Evolutionary conservation across 2,888 invertebrate genomes (phyloP), one percentile per base, ranked within the genome.

Genomic region (Smittia sp.): DNA sequence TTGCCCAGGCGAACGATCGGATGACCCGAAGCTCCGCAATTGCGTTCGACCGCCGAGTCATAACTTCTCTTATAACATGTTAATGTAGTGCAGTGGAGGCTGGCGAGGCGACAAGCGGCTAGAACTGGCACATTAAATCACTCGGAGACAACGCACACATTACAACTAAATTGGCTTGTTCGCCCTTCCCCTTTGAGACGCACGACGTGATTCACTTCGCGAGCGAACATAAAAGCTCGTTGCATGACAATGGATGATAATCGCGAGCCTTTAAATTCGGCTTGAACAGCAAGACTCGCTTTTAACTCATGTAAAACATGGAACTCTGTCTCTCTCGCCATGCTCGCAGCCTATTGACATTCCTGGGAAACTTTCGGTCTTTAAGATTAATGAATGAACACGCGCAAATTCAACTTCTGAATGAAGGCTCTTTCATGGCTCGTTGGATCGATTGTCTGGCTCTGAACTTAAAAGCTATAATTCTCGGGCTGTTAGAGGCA

Each of bases 221-320:
- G 18, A n/a, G n/a, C n/a, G n/a, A n/a, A 62, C 7, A 62, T 24
- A 18, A 62, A 62, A 62, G 20, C 18, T 52, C 62, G 4, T 24
- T 62, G 24, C 62, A 62, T 62, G 62, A 62, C 62, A 62, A 62
- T 62, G 62, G 20, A 22, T 18, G 20, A 62, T 22, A 62, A 62
- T 62, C 62, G 24, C 24, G 62, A 62, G 20, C 9, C 7, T 62
- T 62, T 62, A n/a, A 18, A 62, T 62, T 18, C 24, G 20, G 22
- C 18, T 54, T 15, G 54, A n/a, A n/a, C n/a, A n/a, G n/a, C n/a
- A 52, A 4, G 13, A 52, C 7, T 13, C 15, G 13, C 15, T 7
- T 13, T 15, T 52, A 18, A 52, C 52, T 7, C 7, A 22, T 22
- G 22, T 62, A 4, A 62, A 62, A 62, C 62, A 62, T 18, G 62